Evolutionary conservation across 2,888 invertebrate species (phyloP), one percentile per base, ranked within the genome.

Genomic region (Dyspetes luteomarginatus): DNA sequence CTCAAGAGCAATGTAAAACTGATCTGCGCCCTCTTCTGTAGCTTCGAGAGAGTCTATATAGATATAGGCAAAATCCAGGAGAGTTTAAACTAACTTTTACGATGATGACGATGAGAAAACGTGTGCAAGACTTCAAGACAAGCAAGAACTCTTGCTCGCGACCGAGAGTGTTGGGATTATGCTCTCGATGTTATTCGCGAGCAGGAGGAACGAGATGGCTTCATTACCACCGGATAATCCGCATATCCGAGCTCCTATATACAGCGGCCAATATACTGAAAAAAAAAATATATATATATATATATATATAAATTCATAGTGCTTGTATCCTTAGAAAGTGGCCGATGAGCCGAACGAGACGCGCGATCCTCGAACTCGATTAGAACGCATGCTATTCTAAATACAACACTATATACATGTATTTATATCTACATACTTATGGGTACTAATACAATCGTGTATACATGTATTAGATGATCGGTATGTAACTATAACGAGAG

Each of bases 171-270:
- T 15, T 12, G 43, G n/a, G 78, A 68, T 67, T n/a, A 65, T 65
- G 79, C 79, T 80, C 79, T 50, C 71, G 36, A 75, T 80, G 79
- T 75, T 79, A 58, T 67, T 65, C 72, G 56, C 56, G 71, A 71
- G 72, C 72, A 81, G 76, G 80, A 80, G 77, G 64, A 69, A 62
- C 72, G 84, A 86, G 88, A 89, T 89, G 86, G 88, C 89, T 89
- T 89, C 89, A 88, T 89, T 89, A 88, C 88, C 86, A 85, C 87
- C 82, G 85, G 86, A 88, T 89, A 86, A 88, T 88, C 85, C 85
- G 85, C 80, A 82, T 82, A 83, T 84, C 82, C 83, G 72, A 67
- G 84, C 81, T 86, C 55, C 36, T 36, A 36, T 62, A 81, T 82
- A 82, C 82, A 85, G 82, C 82, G n/a, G n/a, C n/a, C n/a, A 1